Evolutionary conservation across 1,140 invertebrate genomes (phyloP).

Genomic region (Meloidogyne hapla): DNA sequence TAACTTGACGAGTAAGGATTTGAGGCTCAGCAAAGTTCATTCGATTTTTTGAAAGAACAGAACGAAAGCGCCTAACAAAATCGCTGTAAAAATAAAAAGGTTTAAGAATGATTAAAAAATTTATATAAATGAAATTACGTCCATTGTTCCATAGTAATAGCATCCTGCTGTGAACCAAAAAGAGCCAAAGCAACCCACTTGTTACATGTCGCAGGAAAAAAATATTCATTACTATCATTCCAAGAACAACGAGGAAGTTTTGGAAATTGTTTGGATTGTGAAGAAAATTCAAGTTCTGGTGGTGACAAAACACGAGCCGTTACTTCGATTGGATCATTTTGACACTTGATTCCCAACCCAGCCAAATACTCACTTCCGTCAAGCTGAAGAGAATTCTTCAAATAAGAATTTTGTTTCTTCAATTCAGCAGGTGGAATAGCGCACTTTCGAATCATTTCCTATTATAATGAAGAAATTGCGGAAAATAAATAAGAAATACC

Average conservation of each 20-base stretch:
- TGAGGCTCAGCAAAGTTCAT: background rate
- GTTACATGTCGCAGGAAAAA: background rate
- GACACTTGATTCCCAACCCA: background rate
- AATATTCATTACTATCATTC: background rate
- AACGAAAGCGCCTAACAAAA: background rate
- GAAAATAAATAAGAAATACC: background rate
- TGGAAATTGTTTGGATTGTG: background rate
- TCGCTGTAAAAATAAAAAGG: conserved; percentile 5
- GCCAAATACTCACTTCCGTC: background rate
- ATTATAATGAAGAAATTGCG: background rate
- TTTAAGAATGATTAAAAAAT: background rate
- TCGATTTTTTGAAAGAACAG: background rate
- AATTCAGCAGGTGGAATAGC: conserved; percentile 6
- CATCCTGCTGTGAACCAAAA: background rate
- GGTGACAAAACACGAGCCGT: background rate
- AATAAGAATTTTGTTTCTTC: background rate
- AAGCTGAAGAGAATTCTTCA: conserved; percentile 10
- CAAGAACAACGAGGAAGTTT: background rate
- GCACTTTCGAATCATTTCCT: conserved; percentile 10
- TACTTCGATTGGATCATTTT: background rate
- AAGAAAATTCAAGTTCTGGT: conserved; percentile 16
- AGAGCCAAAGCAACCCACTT: conserved; percentile 9
- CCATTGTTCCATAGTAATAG: background rate
- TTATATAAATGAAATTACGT: background rate
- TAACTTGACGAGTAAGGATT: background rate